Percentiles rank a stretch among this genome's conserved stretches.
Evolutionary conservation across 2,888 invertebrate genomes (phyloP).

Genomic region (Xestia c-nigrum): DNA sequence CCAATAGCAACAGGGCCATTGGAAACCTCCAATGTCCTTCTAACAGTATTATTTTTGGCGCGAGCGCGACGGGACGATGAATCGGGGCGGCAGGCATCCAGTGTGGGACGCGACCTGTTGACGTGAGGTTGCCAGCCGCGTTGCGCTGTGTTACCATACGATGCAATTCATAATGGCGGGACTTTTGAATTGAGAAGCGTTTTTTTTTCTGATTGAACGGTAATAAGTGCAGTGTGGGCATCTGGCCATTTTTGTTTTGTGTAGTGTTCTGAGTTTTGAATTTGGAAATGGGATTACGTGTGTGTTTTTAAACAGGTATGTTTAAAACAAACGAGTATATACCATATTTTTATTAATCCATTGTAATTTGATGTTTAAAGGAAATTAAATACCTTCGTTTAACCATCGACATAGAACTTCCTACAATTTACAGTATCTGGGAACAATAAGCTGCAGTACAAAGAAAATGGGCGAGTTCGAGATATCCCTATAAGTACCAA

Average conservation of each 20-base stretch:
- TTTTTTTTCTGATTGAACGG: conserved; percentile 54
- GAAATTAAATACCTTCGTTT: not conserved
- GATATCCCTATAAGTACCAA: not conserved
- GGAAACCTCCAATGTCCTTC: conserved; percentile 85
- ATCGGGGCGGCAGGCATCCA: conserved; percentile 78
- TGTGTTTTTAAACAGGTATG: conserved; percentile 28
- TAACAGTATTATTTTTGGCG: conserved; percentile 89
- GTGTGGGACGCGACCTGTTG: conserved; percentile 90
- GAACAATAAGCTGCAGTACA: not conserved
- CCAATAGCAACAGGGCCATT: conserved; percentile 86
- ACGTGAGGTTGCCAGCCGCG: conserved; percentile 83
- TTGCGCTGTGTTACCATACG: conserved; percentile 67
- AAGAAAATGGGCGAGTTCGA: not conserved
- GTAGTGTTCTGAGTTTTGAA: conserved; percentile 50
- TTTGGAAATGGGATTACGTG: conserved; percentile 40
- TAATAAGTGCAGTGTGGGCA: conserved; percentile 43
- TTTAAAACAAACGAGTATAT: not conserved
- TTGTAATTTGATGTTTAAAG: not conserved
- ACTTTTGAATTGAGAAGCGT: conserved; percentile 74
- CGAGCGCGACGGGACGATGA: conserved; percentile 83
- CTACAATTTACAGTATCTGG: not conserved
- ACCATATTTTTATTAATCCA: not conserved
- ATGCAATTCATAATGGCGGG: conserved; percentile 70
- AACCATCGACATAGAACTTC: not conserved
- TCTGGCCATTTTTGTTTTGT: conserved; percentile 46